Evolutionary conservation across 2,888 invertebrate genomes (phyloP).

Genomic region (Drosophila mercatorum): DNA sequence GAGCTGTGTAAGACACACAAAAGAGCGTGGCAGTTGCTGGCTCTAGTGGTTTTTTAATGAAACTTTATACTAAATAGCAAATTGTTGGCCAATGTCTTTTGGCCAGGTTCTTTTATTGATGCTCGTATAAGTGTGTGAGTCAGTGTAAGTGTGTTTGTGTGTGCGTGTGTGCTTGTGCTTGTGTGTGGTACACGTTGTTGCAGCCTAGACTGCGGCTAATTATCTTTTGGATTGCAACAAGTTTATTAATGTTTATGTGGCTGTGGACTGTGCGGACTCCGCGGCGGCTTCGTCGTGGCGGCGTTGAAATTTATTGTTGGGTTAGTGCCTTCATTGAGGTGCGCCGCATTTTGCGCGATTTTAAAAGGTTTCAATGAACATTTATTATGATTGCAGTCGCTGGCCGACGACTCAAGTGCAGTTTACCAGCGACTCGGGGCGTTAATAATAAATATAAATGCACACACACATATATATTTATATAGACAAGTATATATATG

Average conservation of each 20-base stretch:
- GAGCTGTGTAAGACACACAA: constrained; percentile 41
- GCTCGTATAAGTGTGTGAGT: constrained; percentile 9
- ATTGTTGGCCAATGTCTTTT: constrained; percentile 62
- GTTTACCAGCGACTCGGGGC: constrained; percentile 29
- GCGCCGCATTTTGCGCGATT: constrained; percentile 78
- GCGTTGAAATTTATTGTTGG: constrained; percentile 76
- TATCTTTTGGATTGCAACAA: constrained; percentile 80
- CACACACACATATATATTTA: neutral
- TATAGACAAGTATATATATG: constrained; percentile 6
- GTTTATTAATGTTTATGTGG: constrained; percentile 80
- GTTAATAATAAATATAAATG: constrained; percentile 53
- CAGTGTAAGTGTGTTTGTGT: neutral
- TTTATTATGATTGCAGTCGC: constrained; percentile 77
- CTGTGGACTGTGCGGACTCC: constrained; percentile 14
- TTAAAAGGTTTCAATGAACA: constrained; percentile 81
- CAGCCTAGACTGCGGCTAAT: constrained; percentile 71
- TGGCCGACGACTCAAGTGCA: constrained; percentile 25
- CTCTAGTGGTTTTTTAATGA: constrained; percentile 72
- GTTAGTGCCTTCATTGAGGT: constrained; percentile 76
- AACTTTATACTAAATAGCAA: constrained; percentile 79
- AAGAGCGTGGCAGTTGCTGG: constrained; percentile 19
- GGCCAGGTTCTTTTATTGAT: constrained; percentile 39
- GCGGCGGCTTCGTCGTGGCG: constrained; percentile 45
- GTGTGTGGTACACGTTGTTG: constrained; percentile 50
- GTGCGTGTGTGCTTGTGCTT: constrained; percentile 12